Evolutionary conservation across 1,140 invertebrate genomes (phyloP).

Genomic region (Lepidostoma basale): DNA sequence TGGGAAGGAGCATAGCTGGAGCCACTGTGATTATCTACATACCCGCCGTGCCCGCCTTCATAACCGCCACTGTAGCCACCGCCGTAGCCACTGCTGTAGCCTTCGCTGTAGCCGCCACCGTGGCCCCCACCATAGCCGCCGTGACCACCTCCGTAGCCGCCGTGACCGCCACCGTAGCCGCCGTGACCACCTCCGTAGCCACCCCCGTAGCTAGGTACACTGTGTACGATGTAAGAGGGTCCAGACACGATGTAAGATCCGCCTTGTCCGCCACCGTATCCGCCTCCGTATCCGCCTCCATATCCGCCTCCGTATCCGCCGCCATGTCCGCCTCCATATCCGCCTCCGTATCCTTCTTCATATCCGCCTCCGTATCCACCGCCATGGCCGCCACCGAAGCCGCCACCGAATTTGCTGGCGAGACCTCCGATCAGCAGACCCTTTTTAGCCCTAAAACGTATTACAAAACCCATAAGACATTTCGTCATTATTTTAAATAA

Average conservation of each 20-base stretch:
- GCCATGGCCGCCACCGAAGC: not conserved
- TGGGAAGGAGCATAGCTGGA: not conserved
- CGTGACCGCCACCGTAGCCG: not conserved
- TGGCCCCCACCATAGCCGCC: not conserved
- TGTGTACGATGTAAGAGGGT: not conserved
- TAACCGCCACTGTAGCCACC: not conserved
- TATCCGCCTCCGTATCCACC: conserved; percentile 3
- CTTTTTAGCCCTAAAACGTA: conserved; percentile 33
- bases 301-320: not conserved
- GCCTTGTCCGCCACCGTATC: conserved; percentile 21
- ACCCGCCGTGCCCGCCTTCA: conserved; percentile 4
- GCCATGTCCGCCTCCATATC: not conserved
- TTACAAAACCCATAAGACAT: not conserved
- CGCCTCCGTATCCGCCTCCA: conserved; percentile 21
- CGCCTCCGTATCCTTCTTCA: not conserved
- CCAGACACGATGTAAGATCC: not conserved
- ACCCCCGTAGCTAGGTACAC: not conserved
- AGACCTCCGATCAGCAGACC: conserved; percentile 20
- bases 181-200: not conserved
- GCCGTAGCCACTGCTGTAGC: conserved; percentile 16
- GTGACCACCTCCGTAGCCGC: not conserved
- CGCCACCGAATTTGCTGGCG: not conserved
- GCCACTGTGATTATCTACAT: not conserved
- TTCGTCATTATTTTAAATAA: not conserved
- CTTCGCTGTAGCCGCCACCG: not conserved